Evolutionary conservation across 2,113 vertebrate genomes (phyloP), one percentile per base, ranked within the genome.

Genomic region (Chaetops frenatus): DNA sequence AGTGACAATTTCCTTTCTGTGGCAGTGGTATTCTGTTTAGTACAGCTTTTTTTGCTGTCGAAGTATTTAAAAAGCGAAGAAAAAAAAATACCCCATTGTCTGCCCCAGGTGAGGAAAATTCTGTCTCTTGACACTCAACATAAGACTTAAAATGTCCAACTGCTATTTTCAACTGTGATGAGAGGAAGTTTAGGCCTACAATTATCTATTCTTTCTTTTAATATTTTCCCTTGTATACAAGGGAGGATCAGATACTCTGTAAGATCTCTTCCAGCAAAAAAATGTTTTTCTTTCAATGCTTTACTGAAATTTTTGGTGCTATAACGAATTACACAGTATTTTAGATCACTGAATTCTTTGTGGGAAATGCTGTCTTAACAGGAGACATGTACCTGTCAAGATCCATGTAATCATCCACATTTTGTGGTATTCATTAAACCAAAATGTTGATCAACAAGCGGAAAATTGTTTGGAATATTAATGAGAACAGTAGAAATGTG

Each of bases 391-490:
- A 44, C 40, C 56, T 72, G 54, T 80, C 69, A 87, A 86, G 48
- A 83, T 44, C n/a, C 25, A 10, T 11, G 13, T 29, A 74, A 56
- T 79, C 65, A 87, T 45, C 16, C 23, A 67, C 38, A 61, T 67
- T 81, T 81, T 61, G n/a, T 42, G n/a, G 22, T 86, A 48, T 60
- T 90, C 66, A 50, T n/a, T 91, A 72, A 51, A n/a, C 61, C 5
- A 15, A 25, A 88, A 95, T 89, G 33, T 86, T 88, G 53, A 80
- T 65, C 60, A 71, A 71, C 66, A 81, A 86, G 70, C 40, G 51
- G 45, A 72, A 87, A 94, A 88, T 88, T 92, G 31, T 38, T 90
- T 74, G 42, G 53, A 33, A 91, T 57, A 35, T 40, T 93, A 93
- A 72, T 86, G n/a, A 92, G 50, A 53, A 29, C 18, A n/a, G 18